Evolutionary conservation across 2,888 invertebrate genomes (phyloP).

Genomic region (Lydus trimaculatus): DNA sequence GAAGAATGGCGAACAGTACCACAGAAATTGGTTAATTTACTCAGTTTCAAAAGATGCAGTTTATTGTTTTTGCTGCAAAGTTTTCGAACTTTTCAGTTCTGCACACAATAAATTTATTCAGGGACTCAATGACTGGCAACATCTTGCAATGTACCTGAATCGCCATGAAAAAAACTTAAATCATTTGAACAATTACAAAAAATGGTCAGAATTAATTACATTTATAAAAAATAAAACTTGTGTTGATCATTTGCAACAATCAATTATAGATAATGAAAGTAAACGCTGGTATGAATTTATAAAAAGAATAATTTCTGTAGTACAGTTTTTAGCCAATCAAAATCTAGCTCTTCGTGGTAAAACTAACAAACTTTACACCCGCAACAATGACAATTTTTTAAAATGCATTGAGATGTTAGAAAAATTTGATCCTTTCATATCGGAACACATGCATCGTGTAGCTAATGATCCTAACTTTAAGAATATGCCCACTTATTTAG

Average conservation of each 20-base stretch:
- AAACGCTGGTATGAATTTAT: constrained; percentile 33
- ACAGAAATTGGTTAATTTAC: too few species aligned
- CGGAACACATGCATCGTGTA: constrained; percentile 30
- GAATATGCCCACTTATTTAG: constrained; percentile 32
- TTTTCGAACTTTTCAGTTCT: too few species aligned
- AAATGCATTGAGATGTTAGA: constrained; percentile 33
- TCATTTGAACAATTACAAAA: constrained; percentile 29
- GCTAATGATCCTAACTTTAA: constrained; percentile 30
- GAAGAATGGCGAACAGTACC: too few species aligned
- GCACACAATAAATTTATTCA: too few species aligned
- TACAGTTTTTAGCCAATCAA: constrained; percentile 32
- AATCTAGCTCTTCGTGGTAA: constrained; percentile 30
- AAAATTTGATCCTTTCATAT: constrained; percentile 36
- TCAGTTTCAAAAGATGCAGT: too few species aligned
- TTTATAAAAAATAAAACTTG: constrained; percentile 29
- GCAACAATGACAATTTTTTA: constrained; percentile 36
- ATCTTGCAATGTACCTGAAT: constrained; percentile 26
- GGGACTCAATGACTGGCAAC: too few species aligned
- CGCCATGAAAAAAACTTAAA: constrained; percentile 29
- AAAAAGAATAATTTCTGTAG: constrained; percentile 32
- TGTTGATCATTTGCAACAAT: constrained; percentile 27
- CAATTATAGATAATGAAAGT: constrained; percentile 31
- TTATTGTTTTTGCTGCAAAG: too few species aligned
- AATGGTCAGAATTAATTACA: constrained; percentile 24
- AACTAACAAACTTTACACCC: constrained; percentile 25